phyloP scores from a whole-genome alignment of 2,888 invertebrate genomes.

The Leptogaster cylindrica region DNA sequence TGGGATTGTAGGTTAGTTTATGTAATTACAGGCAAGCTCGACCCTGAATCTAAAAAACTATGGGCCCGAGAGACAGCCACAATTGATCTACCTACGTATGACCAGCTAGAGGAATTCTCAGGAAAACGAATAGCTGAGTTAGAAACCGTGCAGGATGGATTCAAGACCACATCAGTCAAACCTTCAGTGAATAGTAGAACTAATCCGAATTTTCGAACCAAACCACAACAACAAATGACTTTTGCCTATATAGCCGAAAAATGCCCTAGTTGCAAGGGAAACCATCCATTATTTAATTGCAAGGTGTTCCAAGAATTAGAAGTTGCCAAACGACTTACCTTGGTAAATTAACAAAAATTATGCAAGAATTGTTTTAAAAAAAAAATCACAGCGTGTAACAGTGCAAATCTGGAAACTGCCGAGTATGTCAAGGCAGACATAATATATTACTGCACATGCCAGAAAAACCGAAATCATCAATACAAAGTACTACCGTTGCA shows the following conservation, averaged over 20 bases:
- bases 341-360: no score
- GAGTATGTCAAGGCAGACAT: not conserved
- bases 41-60: not conserved
- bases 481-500: no score
- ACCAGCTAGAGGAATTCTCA: not conserved
- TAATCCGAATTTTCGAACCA: no score
- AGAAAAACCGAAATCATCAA: not conserved
- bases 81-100: not conserved
- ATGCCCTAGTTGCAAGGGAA: not conserved
- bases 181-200: no score
- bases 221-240: no score
- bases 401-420: not conserved
- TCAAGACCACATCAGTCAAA: no score
- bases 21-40: not conserved
- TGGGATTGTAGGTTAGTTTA: not conserved
- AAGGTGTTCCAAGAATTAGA: no score
- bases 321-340: no score
- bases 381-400: not conserved
- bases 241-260: no score
- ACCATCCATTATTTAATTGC: not conserved
- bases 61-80: not conserved
- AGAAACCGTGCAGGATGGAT: no score
- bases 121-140: no score
- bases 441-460: not conserved
- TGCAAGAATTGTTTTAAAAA: no score